Evolutionary conservation across 1,140 invertebrate genomes (phyloP), one percentile per base, ranked within the genome.

Genomic region (Drosophila ironensis): DNA sequence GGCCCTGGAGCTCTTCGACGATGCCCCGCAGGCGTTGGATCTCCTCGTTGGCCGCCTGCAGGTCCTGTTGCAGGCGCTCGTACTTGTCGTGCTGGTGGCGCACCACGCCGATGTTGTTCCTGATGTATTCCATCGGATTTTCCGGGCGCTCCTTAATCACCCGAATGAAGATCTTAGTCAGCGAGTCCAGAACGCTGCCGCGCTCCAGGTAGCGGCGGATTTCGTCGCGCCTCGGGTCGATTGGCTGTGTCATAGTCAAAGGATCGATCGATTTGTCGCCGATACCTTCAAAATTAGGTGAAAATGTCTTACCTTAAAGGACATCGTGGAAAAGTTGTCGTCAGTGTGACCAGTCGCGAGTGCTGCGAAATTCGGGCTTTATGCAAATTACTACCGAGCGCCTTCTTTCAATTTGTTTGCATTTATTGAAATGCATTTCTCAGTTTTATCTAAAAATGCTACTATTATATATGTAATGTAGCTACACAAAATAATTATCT

Each of bases 121-220:
- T 86, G 19, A 93, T 91, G 93, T 96, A 98, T 92, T 96, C 94
- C 76, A 98, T 92, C 12, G 96, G 95, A 93, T 98, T 95, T 84
- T 95, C 94, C 8, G 97, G 97, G 87, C 96, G 97, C 90, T 97
- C 96, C 91, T 98, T 96, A 90, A 98, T 97, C 4, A 98, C 91
- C 60, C 93, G 93, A 3, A 96, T 93, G 16, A 97, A 92, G 61
- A 96, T 95, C 92, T 97, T 97, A 0, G 96, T 98, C 5, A 98
- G 89, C n/a, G 95, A 94, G 91, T 98, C 97, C 91, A 98, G 94
- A 30, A 98, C 95, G 22, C 97, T 97, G 61, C 95, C 93, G 88
- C 96, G 95, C 90, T 98, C 97, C 57, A 98, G 91, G 90, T 98
- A 98, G 66, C 96, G 96, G 41, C 97, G 92, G 87, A 97, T 98